Percentiles rank a stretch among this genome's conserved stretches.
Evolutionary conservation across 1,140 invertebrate species (phyloP).

Genomic region (Drosophila repletoides): DNA sequence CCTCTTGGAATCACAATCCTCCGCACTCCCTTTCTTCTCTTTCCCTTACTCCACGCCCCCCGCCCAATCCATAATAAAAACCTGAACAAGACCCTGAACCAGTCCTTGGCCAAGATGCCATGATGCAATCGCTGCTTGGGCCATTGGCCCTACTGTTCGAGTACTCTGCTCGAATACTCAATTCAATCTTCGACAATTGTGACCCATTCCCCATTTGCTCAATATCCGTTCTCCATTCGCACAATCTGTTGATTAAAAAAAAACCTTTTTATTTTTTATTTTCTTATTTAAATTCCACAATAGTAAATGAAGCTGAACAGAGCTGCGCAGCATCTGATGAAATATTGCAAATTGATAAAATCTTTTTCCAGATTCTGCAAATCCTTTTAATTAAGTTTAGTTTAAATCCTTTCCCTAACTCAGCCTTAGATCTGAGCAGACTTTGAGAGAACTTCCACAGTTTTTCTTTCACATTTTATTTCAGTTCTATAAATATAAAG

Average conservation of each 20-base stretch:
- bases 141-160: background rate
- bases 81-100: background rate
- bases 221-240: slow-evolving; percentile 16
- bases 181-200: slow-evolving; percentile 9
- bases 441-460: too few relatives aligned
- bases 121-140: slow-evolving; percentile 10
- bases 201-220: slow-evolving; percentile 10
- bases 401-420: too few relatives aligned
- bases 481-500: too few relatives aligned
- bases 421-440: too few relatives aligned
- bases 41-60: background rate
- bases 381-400: too few relatives aligned
- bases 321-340: background rate
- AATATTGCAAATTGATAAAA: background rate
- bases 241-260: slow-evolving; percentile 48
- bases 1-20: too few relatives aligned
- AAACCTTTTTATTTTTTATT: background rate
- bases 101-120: background rate
- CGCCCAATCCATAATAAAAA: background rate
- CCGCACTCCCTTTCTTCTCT: background rate
- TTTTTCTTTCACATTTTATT: too few relatives aligned
- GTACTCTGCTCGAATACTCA: background rate
- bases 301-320: slow-evolving; percentile 12
- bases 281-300: background rate
- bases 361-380: too few relatives aligned